Conservation (phyloP, 1,140 invertebrate genomes). For the Drosophila malerkotliana region DNA sequence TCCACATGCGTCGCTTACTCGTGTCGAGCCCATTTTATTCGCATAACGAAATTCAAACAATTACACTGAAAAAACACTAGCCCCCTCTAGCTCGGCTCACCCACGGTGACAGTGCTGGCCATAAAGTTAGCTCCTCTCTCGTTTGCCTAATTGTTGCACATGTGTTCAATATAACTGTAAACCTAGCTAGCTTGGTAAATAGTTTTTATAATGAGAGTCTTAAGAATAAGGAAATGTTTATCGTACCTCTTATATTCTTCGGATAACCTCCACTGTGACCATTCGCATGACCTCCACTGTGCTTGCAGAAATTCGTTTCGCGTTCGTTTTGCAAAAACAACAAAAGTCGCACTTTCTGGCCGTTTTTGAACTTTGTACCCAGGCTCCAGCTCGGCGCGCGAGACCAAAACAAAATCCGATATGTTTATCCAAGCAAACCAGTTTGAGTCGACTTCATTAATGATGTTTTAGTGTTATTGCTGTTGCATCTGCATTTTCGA, state of each 20-base stretch:
- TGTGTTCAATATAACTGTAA: no score
- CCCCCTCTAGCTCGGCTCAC: background rate
- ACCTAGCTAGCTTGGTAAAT: no score
- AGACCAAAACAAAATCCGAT: constrained; percentile 29
- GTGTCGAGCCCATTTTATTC: background rate
- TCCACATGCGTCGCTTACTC: background rate
- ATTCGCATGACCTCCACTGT: background rate
- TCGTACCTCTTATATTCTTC: background rate
- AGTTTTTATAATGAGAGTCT: no score
- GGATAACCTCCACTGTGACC: background rate
- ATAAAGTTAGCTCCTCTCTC: background rate
- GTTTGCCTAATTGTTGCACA: no score
- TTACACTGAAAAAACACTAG: background rate
- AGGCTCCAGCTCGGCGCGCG: background rate
- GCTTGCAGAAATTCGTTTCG: background rate
- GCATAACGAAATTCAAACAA: background rate
- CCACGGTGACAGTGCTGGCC: background rate
- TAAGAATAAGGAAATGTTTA: background rate
- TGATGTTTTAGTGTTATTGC: background rate
- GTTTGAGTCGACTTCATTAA: constrained; percentile 38
- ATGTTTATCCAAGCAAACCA: constrained; percentile 45
- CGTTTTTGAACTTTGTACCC: constrained; percentile 41
- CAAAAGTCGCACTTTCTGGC: constrained; percentile 18
- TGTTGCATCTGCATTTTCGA: constrained; percentile 30
- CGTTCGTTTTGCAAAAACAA: background rate